Evolutionary conservation across 2,888 invertebrate species (phyloP), one percentile per base, ranked within the genome.

Genomic region (Gisinianus flammeolus): DNA sequence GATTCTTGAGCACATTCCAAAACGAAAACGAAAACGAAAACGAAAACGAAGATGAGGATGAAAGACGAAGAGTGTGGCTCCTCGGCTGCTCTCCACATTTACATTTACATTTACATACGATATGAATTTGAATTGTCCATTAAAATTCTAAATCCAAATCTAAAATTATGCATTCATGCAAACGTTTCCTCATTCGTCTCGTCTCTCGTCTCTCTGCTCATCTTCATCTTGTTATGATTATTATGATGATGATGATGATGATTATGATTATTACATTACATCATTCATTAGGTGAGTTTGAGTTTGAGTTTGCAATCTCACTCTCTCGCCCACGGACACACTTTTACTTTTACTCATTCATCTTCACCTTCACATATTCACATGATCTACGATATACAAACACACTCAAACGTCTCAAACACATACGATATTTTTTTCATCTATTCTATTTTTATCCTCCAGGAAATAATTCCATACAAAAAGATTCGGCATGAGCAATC

Each of bases 131-230:
- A 62, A 62, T 62, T 62, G 62, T 62, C 62, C 26, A 62, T 62
- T 62, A 62, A 62, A 62, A 62, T 62, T 62, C 62, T 26, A 22
- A n/a, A 58, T 62, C 62, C 16, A 22, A n/a, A 58, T 58, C 22
- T 58, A 58, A 58, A 58, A 62, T 44, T 44, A 44, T 44, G 3
- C 44, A 44, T 19, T 44, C 44, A 44, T 44, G 44, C 44, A 19
- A 44, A 44, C 19, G 44, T 19, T 44, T 44, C 44, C 44, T 44
- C 44, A 44, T 44, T 44, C n/a, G 19, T 44, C 44, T 44, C 44
- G 16, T 12, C 19, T 44, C 44, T 44, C 44, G 16, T 44, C 44
- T 44, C 44, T 16, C 12, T 4, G 2, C 44, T 44, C 44, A 44
- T 19, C 44, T 16, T 44, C 35, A 35, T 35, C 35, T 8, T 12